Conservation (phyloP, 2,113 vertebrate species). For the Porphyrio hochstetteri region DNA sequence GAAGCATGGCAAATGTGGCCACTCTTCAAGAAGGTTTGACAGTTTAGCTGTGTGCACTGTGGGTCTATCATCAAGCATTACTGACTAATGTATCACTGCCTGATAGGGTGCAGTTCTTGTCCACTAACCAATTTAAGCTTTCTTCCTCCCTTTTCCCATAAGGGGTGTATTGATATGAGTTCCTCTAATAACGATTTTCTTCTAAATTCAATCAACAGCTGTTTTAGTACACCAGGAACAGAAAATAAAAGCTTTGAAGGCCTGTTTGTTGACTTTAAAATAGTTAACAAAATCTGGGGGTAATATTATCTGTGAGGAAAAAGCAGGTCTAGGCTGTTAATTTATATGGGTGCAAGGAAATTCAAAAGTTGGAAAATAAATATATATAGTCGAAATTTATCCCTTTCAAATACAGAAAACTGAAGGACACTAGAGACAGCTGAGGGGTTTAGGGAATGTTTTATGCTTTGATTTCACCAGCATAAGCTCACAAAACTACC, state of each 20-base stretch:
- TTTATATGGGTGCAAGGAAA: neutral
- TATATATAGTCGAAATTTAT: neutral
- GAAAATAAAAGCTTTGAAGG: slow-evolving; percentile 3
- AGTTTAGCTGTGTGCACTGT: neutral
- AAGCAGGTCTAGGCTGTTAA: neutral
- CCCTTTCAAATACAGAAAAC: neutral
- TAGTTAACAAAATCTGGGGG: neutral
- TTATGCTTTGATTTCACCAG: neutral
- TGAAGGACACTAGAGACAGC: neutral
- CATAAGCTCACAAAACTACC: neutral
- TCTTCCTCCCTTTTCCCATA: neutral
- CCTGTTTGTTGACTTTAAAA: neutral
- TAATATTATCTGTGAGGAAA: neutral
- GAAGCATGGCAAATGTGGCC: neutral
- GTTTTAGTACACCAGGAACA: neutral
- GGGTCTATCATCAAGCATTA: neutral
- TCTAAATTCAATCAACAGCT: neutral
- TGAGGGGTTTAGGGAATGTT: neutral
- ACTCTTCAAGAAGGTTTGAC: neutral
- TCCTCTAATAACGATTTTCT: neutral
- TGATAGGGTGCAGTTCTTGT: neutral
- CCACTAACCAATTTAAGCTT: neutral
- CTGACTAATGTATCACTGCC: neutral
- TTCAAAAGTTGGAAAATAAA: neutral
- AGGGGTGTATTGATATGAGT: neutral